Evolutionary conservation across 1,140 invertebrate species (phyloP).

Genomic region (Bombus fervidus): DNA sequence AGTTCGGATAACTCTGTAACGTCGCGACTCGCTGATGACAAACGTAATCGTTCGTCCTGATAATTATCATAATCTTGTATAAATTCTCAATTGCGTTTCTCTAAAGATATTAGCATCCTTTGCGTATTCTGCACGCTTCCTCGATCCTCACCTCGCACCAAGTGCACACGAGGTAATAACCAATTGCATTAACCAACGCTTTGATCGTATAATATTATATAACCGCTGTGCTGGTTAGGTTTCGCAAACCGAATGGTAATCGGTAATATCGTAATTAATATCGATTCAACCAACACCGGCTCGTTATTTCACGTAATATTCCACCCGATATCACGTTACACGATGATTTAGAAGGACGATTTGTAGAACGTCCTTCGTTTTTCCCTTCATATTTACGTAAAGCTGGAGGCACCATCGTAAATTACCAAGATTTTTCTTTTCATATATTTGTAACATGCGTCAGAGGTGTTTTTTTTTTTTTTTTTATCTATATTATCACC

Average conservation of each 20-base stretch:
- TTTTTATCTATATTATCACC: no score
- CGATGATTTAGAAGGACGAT: background rate
- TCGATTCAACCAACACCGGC: background rate
- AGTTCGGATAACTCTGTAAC: background rate
- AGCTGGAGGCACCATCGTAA: background rate
- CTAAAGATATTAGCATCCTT: slow-evolving; percentile 6
- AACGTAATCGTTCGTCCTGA: background rate
- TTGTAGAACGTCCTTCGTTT: background rate
- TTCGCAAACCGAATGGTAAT: slow-evolving; percentile 32
- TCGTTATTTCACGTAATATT: slow-evolving; percentile 1
- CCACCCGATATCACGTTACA: background rate
- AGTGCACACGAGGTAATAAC: background rate
- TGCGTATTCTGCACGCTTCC: background rate
- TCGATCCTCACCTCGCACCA: background rate
- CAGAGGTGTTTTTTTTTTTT: no score
- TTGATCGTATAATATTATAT: slow-evolving; percentile 40
- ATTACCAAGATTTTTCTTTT: background rate
- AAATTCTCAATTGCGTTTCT: background rate
- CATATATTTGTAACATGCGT: background rate
- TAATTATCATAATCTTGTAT: slow-evolving; percentile 26
- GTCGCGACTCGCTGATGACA: background rate
- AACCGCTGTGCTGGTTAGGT: slow-evolving; percentile 32
- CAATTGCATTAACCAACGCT: slow-evolving; percentile 38
- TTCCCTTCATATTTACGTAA: background rate
- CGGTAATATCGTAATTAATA: slow-evolving; percentile 48